Percentiles rank a stretch among this genome's conserved stretches.
Evolutionary conservation across 1,140 invertebrate species (phyloP).

Genomic region (Drosophila saltans): DNA sequence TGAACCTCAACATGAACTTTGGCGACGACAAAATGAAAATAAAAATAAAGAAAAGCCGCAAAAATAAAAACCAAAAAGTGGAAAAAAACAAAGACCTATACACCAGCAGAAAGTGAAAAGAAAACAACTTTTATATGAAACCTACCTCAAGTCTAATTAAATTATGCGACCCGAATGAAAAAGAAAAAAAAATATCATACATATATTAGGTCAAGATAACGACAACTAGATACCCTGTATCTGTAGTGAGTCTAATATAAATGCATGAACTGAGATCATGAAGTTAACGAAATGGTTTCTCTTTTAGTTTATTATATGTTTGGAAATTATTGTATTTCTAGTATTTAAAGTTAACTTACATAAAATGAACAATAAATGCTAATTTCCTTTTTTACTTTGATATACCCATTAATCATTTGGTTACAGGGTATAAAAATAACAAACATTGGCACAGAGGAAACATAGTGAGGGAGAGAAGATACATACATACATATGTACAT

Average conservation of each 20-base stretch:
- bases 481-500: not conserved
- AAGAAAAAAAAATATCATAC: slow-evolving; percentile 16
- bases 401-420: not conserved
- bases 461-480: not conserved
- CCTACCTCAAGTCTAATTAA: slow-evolving; percentile 68
- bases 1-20: slow-evolving; percentile 63
- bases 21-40: slow-evolving; percentile 11
- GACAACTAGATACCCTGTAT: not conserved
- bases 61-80: slow-evolving; percentile 25
- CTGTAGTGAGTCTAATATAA: not conserved
- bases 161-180: slow-evolving; percentile 46
- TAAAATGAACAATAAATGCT: too few species aligned
- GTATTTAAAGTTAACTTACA: too few species aligned
- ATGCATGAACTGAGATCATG: too few species aligned
- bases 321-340: too few species aligned
- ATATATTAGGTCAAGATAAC: not conserved
- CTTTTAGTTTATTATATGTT: too few species aligned
- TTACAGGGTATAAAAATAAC: not conserved
- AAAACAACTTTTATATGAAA: slow-evolving; percentile 37
- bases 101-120: slow-evolving; percentile 13
- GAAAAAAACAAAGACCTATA: slow-evolving; percentile 7
- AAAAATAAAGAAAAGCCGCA: slow-evolving; percentile 24
- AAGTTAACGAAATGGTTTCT: too few species aligned
- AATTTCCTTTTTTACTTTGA: not conserved
- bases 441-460: not conserved